phyloP scores from a whole-genome alignment of 92 coral and sea anemone genomes.

The Palythoa grandiflora region DNA sequence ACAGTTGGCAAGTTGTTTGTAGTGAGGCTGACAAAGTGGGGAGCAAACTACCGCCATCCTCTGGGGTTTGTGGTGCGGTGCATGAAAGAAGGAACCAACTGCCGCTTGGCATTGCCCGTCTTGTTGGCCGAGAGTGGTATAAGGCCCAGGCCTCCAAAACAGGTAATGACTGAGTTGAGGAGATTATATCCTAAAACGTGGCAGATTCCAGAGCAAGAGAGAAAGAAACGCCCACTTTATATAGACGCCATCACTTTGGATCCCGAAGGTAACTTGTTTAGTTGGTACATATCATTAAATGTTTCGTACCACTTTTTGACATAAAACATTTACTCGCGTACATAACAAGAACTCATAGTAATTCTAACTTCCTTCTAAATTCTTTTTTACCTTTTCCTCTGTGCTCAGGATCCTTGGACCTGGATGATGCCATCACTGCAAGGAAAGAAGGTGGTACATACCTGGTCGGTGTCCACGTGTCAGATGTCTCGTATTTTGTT shows the following conservation, averaged over 20 bases:
- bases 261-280: slow-evolving; percentile 50
- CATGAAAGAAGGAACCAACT: slow-evolving; percentile 66
- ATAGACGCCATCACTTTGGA: slow-evolving; percentile 82
- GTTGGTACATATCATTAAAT: not conserved
- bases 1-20: slow-evolving; percentile 88
- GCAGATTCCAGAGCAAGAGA: slow-evolving; percentile 81
- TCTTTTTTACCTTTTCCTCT: not conserved
- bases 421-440: slow-evolving; percentile 93
- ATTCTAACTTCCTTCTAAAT: not conserved
- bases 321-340: no score
- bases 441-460: slow-evolving; percentile 57
- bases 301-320: no score
- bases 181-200: slow-evolving; percentile 68
- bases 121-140: slow-evolving; percentile 85
- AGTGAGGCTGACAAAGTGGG: slow-evolving; percentile 95
- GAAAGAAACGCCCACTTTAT: slow-evolving; percentile 64
- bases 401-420: slow-evolving; percentile 59
- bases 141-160: slow-evolving; percentile 64
- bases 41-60: slow-evolving; percentile 88
- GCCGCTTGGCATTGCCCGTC: slow-evolving; percentile 64
- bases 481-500: slow-evolving; percentile 91
- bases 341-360: not conserved
- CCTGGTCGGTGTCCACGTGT: slow-evolving; percentile 81
- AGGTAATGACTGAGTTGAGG: slow-evolving; percentile 62
- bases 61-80: slow-evolving; percentile 87